phyloP scores from a whole-genome alignment of 2,797 vertebrate species.

The Pangasius larnaudii region DNA sequence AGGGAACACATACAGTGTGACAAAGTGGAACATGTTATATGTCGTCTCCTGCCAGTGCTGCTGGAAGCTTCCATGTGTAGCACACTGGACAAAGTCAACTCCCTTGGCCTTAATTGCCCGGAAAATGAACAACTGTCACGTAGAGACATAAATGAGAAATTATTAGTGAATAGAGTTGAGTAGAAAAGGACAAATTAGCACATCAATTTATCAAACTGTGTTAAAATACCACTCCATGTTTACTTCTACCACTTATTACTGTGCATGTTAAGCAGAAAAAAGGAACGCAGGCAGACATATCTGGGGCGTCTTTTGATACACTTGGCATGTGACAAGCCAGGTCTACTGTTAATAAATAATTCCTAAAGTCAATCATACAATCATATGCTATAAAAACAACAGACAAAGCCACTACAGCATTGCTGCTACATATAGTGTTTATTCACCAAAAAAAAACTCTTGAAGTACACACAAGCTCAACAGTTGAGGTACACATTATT shows the following conservation, averaged over 20 bases:
- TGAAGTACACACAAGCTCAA: neutral
- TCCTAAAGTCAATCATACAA: too few species aligned
- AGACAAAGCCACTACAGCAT: too few species aligned
- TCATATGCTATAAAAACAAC: too few species aligned
- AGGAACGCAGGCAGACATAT: neutral
- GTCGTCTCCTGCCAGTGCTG: slow-evolving; percentile 83
- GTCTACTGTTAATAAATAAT: neutral
- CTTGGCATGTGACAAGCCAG: neutral
- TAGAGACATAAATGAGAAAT: slow-evolving; percentile 19
- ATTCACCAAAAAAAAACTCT: neutral
- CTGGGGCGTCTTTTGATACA: neutral
- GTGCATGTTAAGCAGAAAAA: neutral
- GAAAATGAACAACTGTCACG: slow-evolving; percentile 72
- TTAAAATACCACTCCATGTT: neutral
- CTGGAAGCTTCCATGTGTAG: slow-evolving; percentile 82
- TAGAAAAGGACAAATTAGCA: neutral
- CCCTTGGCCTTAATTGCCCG: slow-evolving; percentile 69
- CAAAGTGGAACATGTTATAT: slow-evolving; percentile 89
- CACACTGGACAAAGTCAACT: slow-evolving; percentile 87
- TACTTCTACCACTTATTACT: neutral
- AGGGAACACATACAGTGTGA: slow-evolving; percentile 85
- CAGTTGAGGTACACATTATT: neutral
- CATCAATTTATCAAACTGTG: neutral
- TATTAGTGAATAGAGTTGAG: neutral
- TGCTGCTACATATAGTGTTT: too few species aligned